Base-by-base conservation (phyloP, 2,888 invertebrate genomes). In the Doris montereyensis region DNA sequence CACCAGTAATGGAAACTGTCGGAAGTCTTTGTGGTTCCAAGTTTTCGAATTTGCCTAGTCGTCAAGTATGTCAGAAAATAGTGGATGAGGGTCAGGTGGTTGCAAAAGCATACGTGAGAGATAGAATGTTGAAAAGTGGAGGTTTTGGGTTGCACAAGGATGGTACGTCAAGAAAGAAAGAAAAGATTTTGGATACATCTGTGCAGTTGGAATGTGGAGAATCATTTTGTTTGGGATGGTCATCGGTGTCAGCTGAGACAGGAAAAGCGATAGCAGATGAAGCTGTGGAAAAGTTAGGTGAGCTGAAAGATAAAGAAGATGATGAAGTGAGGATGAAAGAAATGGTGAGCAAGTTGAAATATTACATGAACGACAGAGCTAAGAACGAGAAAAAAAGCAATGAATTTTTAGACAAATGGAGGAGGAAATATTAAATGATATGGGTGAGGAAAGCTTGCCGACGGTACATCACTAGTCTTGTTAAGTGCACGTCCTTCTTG, bases 301-400 rank as follows among this genome's bases (percentile, higher is more conserved):
- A 75, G 21, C 2, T 60, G 26, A n/a, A 3, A 8, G 34, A n/a
- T 3, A 8, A 17, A 13, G 2, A 10, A 4, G 58, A 58, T 5
- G n/a, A 26, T 28, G 52, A n/a, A n/a, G n/a, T 60, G 26, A 32
- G 8, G n/a, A 30, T 60, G 26, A 32, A 8, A 32, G 32, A 60
- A 5, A 21, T 60, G 13, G 3, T 52, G 26, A 8, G 2, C 10
- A 75, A 60, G n/a, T 13, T 75, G 21, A 2, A 13, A 17, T 75
- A 60, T 32, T 75, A 26, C 28, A 60, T 75, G 74, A 75, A 52
- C 62, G 74, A 75, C 34, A 58, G 60, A 32, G 74, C 74, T 5
- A 62, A 58, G 2, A 75, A 75, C 62, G 74, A 75, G 32, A 75
- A 73, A 24, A 75, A 75, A 30, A 60, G 60, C 21, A 75, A 30